phyloP scores from a whole-genome alignment of 2,888 invertebrate species.

The Phengaris alcon region DNA sequence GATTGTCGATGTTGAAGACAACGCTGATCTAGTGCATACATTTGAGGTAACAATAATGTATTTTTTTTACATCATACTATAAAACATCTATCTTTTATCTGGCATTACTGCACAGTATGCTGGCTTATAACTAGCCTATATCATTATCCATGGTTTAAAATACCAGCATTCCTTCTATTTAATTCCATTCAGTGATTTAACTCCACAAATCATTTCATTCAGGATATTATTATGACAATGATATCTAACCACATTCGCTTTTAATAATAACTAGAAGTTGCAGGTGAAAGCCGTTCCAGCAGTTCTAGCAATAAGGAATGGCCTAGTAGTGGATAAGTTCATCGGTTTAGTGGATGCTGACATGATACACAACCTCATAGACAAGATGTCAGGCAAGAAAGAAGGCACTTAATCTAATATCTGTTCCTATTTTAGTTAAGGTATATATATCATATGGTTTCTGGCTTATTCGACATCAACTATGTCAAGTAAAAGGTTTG shows the following conservation, averaged over 20 bases:
- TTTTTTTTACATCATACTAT: too few species aligned
- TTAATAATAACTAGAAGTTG: constrained; percentile 35
- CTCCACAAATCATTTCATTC: too few species aligned
- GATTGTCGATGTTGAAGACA: constrained; percentile 89
- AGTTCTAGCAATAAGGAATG: constrained; percentile 89
- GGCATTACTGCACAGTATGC: not conserved
- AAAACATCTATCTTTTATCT: too few species aligned
- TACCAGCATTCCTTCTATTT: too few species aligned
- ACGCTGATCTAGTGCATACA: constrained; percentile 89
- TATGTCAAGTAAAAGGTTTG: too few species aligned
- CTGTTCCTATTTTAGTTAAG: constrained; percentile 3
- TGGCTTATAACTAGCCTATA: too few species aligned
- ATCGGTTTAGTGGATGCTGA: constrained; percentile 90
- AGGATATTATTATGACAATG: too few species aligned
- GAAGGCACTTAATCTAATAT: constrained; percentile 41
- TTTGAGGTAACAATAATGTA: constrained; percentile 66
- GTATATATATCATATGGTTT: not conserved
- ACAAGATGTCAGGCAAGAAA: constrained; percentile 77
- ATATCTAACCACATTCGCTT: not conserved
- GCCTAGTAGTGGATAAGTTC: constrained; percentile 91
- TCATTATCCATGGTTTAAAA: too few species aligned
- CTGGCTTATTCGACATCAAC: too few species aligned
- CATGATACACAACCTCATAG: constrained; percentile 88
- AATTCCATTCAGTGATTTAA: too few species aligned
- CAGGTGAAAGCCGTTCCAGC: constrained; percentile 91